Base-by-base conservation (phyloP, 1,140 invertebrate species). In the Chironomus striatipennis region DNA sequence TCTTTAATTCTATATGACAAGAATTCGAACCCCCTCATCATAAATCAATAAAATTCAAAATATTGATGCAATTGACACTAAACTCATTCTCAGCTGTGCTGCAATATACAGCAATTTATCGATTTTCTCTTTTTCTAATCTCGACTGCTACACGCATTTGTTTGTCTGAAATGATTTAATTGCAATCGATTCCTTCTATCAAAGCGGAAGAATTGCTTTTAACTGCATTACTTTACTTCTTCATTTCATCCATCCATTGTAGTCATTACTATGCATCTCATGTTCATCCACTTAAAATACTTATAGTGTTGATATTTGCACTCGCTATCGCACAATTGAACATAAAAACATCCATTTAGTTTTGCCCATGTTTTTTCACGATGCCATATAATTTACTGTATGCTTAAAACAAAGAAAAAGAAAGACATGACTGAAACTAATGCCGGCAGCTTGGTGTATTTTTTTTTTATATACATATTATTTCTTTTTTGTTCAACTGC, bases 251-350 rank as follows among this genome's bases (percentile, higher is more conserved):
- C n/a, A n/a, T 57, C 12, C n/a, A 5, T 57, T n/a, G n/a, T 57
- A 57, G 8, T 10, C 43, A 47, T 57, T 57, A 57, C 12, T 57
- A 57, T 57, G 47, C 47, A 57, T 57, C 47, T 57, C 47, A 57
- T 57, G 47, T 57, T 57, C 47, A 57, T 12, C 9, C 47, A 57
- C 47, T 57, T 57, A 57, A 57, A 57, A 57, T 57, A 57, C 47
- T 57, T 57, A 70, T 70, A 70, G 65, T 70, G 65, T 70, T 70
- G 65, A 70, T 70, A 70, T 70, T 70, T 70, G 65, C 65, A 70
- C 65, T 70, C 65, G 65, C 20, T 70, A 20, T 18, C 65, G 65
- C 65, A 70, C 65, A 70, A 70, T 70, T 70, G 65, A 70, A 70
- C 65, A 70, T 18, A 20, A 17, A 70, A 70, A 57, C 12, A 57